Evolutionary conservation across 2,113 vertebrate genomes (phyloP).

Genomic region (Tylochromis polylepis): DNA sequence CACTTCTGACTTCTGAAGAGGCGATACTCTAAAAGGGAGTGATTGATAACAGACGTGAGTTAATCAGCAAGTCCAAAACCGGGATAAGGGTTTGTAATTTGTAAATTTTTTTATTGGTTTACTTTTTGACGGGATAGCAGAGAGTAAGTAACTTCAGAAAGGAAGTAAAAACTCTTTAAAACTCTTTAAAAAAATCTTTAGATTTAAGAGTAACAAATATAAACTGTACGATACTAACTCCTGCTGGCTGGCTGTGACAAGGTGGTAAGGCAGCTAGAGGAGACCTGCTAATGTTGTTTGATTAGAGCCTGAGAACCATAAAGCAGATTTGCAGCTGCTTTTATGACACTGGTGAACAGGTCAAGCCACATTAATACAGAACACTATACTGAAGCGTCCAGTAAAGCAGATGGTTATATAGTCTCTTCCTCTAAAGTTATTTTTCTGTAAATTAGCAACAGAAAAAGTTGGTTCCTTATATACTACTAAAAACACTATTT

Average conservation of each 20-base stretch:
- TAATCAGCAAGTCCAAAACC: not conserved
- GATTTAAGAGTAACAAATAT: not conserved
- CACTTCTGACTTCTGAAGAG: slow-evolving; percentile 98
- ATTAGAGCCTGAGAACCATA: not conserved
- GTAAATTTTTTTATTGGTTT: too few relatives aligned
- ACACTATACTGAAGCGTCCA: not conserved
- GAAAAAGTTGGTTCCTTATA: not conserved
- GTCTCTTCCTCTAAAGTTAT: not conserved
- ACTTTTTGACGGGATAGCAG: too few relatives aligned
- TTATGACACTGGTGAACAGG: not conserved
- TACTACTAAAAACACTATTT: not conserved
- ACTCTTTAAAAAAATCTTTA: too few relatives aligned
- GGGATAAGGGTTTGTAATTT: too few relatives aligned
- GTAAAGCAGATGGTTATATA: too few relatives aligned
- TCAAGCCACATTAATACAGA: not conserved
- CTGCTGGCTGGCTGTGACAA: not conserved
- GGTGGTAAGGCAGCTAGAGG: not conserved
- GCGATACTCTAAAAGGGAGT: slow-evolving; percentile 84
- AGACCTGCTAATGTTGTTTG: not conserved
- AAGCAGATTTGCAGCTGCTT: not conserved
- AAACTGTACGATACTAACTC: not conserved
- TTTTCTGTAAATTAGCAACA: not conserved
- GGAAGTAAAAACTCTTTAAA: too few relatives aligned
- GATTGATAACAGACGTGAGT: not conserved
- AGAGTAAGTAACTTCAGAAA: too few relatives aligned